These are phyloP conservation scores for Oryzias dopingdopingensis DNA, from an alignment of 2,797 vertebrate species.

Conservation along the genomic window DNA sequence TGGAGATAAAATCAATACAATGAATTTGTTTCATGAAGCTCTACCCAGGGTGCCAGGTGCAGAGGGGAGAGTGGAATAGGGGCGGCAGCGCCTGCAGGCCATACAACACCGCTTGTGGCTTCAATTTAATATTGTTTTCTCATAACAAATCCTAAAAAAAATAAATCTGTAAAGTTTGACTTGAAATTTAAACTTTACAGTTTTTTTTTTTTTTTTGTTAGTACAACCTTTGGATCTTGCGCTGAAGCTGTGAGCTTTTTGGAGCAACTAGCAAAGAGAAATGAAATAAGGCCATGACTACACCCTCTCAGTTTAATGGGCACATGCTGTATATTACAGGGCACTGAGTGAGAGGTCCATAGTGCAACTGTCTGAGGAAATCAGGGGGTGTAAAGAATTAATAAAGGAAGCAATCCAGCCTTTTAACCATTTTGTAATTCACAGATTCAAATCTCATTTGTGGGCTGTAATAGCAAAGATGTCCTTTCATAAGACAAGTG, in stretches of 20 bases:
- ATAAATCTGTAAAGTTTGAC: no score
- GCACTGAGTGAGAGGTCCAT: constrained; percentile 47
- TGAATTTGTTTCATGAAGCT: no score
- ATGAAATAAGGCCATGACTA: constrained; percentile 10
- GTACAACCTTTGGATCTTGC: neutral
- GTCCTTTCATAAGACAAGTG: constrained; percentile 66
- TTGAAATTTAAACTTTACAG: neutral
- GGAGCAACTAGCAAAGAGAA: constrained; percentile 1
- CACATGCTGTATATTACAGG: constrained; percentile 39
- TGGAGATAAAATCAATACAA: no score
- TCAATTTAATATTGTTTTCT: no score
- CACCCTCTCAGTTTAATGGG: constrained; percentile 39
- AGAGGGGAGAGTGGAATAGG: no score
- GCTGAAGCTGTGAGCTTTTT: neutral
- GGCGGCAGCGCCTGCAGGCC: no score
- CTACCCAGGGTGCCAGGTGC: no score
- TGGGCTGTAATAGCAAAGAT: constrained; percentile 58
- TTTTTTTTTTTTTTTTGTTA: neutral
- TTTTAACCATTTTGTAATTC: constrained; percentile 69
- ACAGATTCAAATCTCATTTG: constrained; percentile 76
- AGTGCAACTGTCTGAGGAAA: constrained; percentile 59
- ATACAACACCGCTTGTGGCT: no score
- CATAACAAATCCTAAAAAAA: no score
- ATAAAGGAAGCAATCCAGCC: constrained; percentile 56
- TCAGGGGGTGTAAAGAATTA: constrained; percentile 62